Conservation (phyloP, 2,113 vertebrate species). For the Theropithecus gelada region DNA sequence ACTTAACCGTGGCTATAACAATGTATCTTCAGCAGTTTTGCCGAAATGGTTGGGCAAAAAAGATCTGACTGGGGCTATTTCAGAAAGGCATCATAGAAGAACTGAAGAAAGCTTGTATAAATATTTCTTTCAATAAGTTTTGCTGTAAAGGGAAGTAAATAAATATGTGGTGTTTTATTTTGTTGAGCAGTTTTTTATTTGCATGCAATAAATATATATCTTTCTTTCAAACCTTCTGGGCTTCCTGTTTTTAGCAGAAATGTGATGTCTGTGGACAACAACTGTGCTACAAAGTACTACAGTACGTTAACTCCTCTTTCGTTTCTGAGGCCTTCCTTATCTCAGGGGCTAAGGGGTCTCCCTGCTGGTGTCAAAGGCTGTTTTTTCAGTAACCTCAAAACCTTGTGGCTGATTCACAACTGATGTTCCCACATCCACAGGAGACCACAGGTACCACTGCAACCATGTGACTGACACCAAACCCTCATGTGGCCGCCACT, state of each 20-base stretch:
- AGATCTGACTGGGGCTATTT: slow-evolving; percentile 24
- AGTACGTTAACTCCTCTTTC: slow-evolving; percentile 45
- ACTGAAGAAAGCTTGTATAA: neutral
- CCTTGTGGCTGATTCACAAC: slow-evolving; percentile 43
- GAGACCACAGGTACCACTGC: slow-evolving; percentile 19
- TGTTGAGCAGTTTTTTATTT: slow-evolving; percentile 66
- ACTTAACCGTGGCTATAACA: neutral
- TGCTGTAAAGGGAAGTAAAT: slow-evolving; percentile 63
- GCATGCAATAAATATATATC: slow-evolving; percentile 63
- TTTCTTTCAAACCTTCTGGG: slow-evolving; percentile 56
- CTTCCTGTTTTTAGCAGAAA: slow-evolving; percentile 57
- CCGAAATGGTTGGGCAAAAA: slow-evolving; percentile 13
- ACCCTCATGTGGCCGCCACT: slow-evolving; percentile 11
- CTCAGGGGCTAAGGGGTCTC: neutral
- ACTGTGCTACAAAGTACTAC: slow-evolving; percentile 43
- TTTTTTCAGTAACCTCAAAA: slow-evolving; percentile 54
- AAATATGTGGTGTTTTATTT: slow-evolving; percentile 66
- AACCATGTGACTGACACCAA: slow-evolving; percentile 32
- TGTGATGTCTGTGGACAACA: slow-evolving; percentile 41
- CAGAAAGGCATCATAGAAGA: slow-evolving; percentile 25
- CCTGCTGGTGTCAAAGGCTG: slow-evolving; percentile 25
- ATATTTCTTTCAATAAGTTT: slow-evolving; percentile 12
- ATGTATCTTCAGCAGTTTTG: neutral
- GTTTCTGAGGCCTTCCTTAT: slow-evolving; percentile 44
- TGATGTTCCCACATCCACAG: slow-evolving; percentile 10